Percentiles rank a stretch among this genome's conserved stretches.
Evolutionary conservation across 2,888 invertebrate genomes (phyloP).

Genomic region (Stenodema calcarata): DNA sequence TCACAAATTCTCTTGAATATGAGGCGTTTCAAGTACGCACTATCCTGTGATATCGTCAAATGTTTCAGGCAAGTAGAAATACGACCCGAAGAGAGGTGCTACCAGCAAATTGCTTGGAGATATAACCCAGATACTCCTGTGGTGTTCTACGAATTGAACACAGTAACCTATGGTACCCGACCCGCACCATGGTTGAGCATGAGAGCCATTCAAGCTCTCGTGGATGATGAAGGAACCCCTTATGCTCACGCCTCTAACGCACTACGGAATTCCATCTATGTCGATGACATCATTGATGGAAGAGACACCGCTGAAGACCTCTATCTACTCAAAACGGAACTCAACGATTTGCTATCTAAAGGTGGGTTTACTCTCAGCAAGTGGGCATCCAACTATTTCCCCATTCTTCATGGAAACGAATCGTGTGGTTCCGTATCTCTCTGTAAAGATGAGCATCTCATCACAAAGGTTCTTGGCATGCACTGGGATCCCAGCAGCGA

Average conservation of each 20-base stretch:
- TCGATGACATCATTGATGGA: conserved; percentile 56
- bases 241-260: conserved; percentile 52
- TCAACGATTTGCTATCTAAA: conserved; percentile 42
- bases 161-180: background rate
- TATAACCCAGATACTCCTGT: background rate
- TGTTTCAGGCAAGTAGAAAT: background rate
- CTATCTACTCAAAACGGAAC: conserved; percentile 44
- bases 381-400: conserved; percentile 50
- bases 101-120: conserved; percentile 1
- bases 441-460: background rate
- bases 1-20: background rate
- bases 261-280: conserved; percentile 54
- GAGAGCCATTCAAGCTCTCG: conserved; percentile 54
- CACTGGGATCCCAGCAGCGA: background rate
- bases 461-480: conserved; percentile 9
- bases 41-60: background rate
- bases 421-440: background rate
- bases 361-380: conserved; percentile 54
- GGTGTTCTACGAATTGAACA: background rate
- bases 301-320: conserved; percentile 52
- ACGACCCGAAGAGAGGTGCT: background rate
- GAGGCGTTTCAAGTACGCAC: background rate
- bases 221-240: conserved; percentile 43
- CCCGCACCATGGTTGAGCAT: background rate
- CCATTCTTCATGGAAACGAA: background rate